Evolutionary conservation across 1,140 invertebrate genomes (phyloP), one percentile per base, ranked within the genome.

Genomic region (Callitettix versicolor): DNA sequence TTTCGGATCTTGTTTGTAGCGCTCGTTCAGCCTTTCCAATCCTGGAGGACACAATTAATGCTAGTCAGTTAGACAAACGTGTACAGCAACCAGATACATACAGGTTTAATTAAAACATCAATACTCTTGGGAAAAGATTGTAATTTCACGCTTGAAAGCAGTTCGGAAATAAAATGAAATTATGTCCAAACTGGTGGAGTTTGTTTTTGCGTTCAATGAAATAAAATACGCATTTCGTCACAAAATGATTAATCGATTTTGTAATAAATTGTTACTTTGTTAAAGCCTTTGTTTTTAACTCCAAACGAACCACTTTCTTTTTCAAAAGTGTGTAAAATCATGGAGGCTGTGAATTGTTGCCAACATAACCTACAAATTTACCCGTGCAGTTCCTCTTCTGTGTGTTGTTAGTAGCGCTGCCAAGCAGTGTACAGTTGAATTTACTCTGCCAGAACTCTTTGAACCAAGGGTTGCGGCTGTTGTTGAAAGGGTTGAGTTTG

Each of bases 401-500:
- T 46, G 55, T 55, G 55, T 61, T 55, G 57, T 56, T 43, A 15
- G 14, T 36, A 33, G 20, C 34, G 17, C n/a, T 33, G 24, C 62
- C 63, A 6, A 67, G 68, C 33, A 85, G 63, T 12, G 67, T 67
- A 63, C 84, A 88, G 53, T 78, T 73, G 68, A 87, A 87, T 58
- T 76, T 77, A 36, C 75, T 67, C 66, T 87, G 78, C 85, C 85
- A 87, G 68, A 85, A 85, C 64, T 87, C 84, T 22, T 71, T 68
- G 67, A 88, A 87, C 86, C 86, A 88, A 2, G 84, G 84, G 70
- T 88, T 87, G 21, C 80, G 67, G 1, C 66, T 66, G 67, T 86
- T 85, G 59, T 69, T 80, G 51, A 68, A 66, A 0, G 84, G 84
- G 59, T 77, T 76, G 26, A 89, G 70, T 0, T 71, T 69, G 58